Percentiles rank a stretch among this genome's conserved stretches.
Conservation (phyloP, 2,797 vertebrate genomes). For the Mus caroli region DNA sequence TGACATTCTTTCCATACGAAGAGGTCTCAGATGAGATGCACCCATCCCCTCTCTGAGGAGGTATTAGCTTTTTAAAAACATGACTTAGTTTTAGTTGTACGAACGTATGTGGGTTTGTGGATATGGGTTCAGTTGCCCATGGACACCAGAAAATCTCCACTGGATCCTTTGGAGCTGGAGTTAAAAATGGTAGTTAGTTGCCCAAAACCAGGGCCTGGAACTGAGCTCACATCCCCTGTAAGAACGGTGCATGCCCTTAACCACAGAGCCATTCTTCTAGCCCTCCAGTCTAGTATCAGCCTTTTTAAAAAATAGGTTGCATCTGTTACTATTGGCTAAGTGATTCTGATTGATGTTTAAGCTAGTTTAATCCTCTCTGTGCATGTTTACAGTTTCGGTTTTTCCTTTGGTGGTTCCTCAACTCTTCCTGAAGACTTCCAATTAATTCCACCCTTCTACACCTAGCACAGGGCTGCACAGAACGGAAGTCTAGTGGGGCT, state of each 20-base stretch:
- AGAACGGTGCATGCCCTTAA: background rate
- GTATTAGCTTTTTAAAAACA: background rate
- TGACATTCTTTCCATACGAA: background rate
- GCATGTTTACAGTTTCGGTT: background rate
- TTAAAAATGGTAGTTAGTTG: background rate
- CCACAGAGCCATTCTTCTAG: background rate
- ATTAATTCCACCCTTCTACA: background rate
- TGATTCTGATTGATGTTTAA: background rate
- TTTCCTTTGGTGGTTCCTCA: constrained; percentile 6
- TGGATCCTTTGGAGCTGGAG: background rate
- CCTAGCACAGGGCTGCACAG: background rate
- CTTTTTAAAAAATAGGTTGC: background rate
- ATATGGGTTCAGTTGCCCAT: background rate
- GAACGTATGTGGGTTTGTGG: background rate
- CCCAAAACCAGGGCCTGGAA: background rate
- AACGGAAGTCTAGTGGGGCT: background rate
- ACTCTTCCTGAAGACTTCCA: background rate
- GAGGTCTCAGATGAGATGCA: background rate
- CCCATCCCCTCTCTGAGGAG: background rate
- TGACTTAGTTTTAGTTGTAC: background rate
- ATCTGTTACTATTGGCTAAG: background rate
- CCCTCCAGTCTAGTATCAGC: background rate
- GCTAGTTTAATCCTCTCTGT: background rate
- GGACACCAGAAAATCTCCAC: background rate
- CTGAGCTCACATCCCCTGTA: background rate